Base-by-base conservation (phyloP, 2,888 invertebrate species). In the Mythimna albipuncta region DNA sequence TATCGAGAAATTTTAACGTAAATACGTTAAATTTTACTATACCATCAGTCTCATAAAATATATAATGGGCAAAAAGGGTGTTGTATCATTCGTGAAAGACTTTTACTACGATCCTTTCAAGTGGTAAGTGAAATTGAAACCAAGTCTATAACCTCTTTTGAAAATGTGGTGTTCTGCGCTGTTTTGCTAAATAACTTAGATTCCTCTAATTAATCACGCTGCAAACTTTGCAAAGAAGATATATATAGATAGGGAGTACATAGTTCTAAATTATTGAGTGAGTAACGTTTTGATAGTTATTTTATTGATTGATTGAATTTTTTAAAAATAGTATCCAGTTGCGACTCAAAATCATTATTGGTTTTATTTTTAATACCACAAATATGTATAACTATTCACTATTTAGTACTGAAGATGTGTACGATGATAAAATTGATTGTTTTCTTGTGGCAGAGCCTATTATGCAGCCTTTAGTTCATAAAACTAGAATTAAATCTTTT, bases 81-180 rank as follows among this genome's bases (percentile, higher is more conserved):
- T 97, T 66, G 88, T 97, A 61, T 91, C 93, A 72, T 96, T 97
- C 81, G 83, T 98, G 26, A 97, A 97, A 91, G 97, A 97, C 86
- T 95, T 98, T 75, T 98, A 98, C 89, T 94, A 97, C 88, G 98
- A 98, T 91, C 98, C 98, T 74, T 98, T 97, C 86, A 98, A 98
- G 96, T 98, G 98, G 98, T 98, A 94, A 96, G 96, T 93, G 57
- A 47, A 55, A 50, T 6, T 6, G 26, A 41, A 2, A 32, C 32
- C 6, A 41, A 16, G 6, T n/a, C 2, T 75, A 84, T 93, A 94
- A 94, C 94, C 94, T 94, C 80, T 77, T 76, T 74, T 64, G 9
- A 55, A 85, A 88, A 86, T 88, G 85, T 88, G 85, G 68, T 77
- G 69, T 64, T 11, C 61, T 54, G 72, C 38, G 52, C 32, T 55